Conservation (phyloP, 2,113 vertebrate genomes). For the Lophotis ruficrista region DNA sequence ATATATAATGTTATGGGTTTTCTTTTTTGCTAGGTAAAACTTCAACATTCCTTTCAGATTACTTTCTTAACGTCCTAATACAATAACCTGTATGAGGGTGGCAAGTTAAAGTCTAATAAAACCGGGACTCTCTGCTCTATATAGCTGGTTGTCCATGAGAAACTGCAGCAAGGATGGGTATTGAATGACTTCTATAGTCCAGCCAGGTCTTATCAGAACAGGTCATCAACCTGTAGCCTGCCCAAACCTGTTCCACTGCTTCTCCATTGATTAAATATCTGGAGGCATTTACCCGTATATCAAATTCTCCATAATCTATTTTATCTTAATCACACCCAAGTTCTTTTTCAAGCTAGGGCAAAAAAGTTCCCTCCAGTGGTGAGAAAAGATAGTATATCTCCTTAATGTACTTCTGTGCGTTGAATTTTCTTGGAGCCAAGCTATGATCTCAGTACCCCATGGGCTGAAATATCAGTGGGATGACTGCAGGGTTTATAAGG, state of each 20-base stretch:
- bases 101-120: slow-evolving; percentile 7
- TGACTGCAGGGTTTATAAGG: neutral
- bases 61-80: neutral
- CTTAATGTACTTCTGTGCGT: neutral
- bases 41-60: neutral
- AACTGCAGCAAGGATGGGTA: slow-evolving; percentile 4
- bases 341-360: slow-evolving; percentile 33
- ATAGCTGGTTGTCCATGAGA: slow-evolving; percentile 13
- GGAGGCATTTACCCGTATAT: neutral
- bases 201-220: slow-evolving; percentile 40
- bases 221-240: slow-evolving; percentile 48
- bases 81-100: neutral
- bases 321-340: slow-evolving; percentile 49
- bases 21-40: neutral
- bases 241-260: slow-evolving; percentile 55
- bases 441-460: neutral
- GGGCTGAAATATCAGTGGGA: neutral
- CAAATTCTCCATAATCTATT: slow-evolving; percentile 55
- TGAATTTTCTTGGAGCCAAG: neutral
- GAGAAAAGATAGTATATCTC: neutral
- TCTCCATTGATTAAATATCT: slow-evolving; percentile 60
- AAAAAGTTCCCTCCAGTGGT: neutral
- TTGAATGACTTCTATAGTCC: slow-evolving; percentile 53
- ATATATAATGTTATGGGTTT: neutral
- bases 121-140: neutral